These are phyloP conservation scores for Centropyge bicolor DNA, from an alignment of 2,797 vertebrate genomes.

Conservation along the genomic window DNA sequence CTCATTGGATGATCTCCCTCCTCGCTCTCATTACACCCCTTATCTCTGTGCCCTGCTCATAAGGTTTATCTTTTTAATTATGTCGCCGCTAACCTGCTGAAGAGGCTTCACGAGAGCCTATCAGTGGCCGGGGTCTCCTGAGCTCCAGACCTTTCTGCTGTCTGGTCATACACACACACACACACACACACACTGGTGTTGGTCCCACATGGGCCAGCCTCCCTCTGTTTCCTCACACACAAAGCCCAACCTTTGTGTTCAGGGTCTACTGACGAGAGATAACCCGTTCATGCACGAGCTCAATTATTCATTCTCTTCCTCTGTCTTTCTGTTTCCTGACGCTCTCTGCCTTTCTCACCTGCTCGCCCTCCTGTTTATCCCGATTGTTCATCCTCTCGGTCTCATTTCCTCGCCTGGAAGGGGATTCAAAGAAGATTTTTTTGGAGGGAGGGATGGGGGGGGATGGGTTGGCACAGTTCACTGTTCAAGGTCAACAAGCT, in stretches of 20 bases:
- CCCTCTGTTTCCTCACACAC: constrained; percentile 48
- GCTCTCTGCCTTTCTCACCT: constrained; percentile 32
- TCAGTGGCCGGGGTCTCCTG: constrained; percentile 66
- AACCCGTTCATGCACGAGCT: constrained; percentile 59
- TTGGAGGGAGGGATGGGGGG: background rate
- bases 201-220: constrained; percentile 42
- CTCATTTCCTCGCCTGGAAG: constrained; percentile 15
- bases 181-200: constrained; percentile 8
- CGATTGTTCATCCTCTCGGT: constrained; percentile 11
- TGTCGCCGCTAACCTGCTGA: constrained; percentile 74
- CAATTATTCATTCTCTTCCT: constrained; percentile 45
- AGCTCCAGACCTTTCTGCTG: constrained; percentile 58
- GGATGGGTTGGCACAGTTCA: constrained; percentile 10
- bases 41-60: constrained; percentile 78
- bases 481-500: constrained; percentile 62
- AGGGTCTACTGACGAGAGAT: constrained; percentile 64
- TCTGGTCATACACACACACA: constrained; percentile 51
- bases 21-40: constrained; percentile 78
- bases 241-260: constrained; percentile 69
- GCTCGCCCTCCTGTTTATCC: constrained; percentile 19
- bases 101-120: constrained; percentile 64
- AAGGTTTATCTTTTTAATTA: constrained; percentile 85
- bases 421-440: background rate
- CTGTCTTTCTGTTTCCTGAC: background rate
- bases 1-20: constrained; percentile 65